Base-by-base conservation (phyloP, 2,113 vertebrate genomes). In the Peucedramus taeniatus region DNA sequence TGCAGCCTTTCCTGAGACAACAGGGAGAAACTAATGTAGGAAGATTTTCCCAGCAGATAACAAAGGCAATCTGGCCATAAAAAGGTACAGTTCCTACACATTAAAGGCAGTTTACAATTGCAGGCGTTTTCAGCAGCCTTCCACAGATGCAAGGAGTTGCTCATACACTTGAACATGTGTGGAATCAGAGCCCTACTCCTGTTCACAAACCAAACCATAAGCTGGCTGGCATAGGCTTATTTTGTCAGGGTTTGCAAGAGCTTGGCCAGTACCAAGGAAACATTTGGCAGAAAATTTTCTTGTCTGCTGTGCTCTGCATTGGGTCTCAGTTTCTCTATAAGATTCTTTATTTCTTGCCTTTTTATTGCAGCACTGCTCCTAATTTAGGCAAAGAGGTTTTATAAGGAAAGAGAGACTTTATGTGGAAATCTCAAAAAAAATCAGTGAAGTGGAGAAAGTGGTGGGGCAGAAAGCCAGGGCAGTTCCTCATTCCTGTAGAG, bases 21-120 rank as follows among this genome's bases (percentile, higher is more conserved):
- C 42, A 83, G 28, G 83, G 39, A 78, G 39, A 89, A 93, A 80
- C 26, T 35, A 74, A 80, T 14, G 27, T 7, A 3, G 33, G 15
- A 65, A 96, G 84, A 90, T 91, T 91, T 77, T 93, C 78, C 66
- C 77, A 83, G 74, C 49, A 91, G 81, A 87, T 87, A 95, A 65
- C 61, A 83, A 75, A 95, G 42, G 66, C 37, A 91, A 79, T 56
- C 28, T 47, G 59, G 51, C 76, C 81, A 59, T 66, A 63, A 66
- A 80, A 93, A 77, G 27, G 40, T 53, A 30, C 51, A 47, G 11
- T 56, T 86, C 31, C 37, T 81, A 74, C 44, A 89, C 6, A n/a
- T 74, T 30, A 78, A 92, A 87, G 64, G 60, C 51, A 68, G 53
- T 87, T 79, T 63, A 50, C 70, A 61, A 72, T 5, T n/a, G 65